Base-by-base conservation (phyloP, 2,797 vertebrate genomes). In the Diplodus puntazzo region DNA sequence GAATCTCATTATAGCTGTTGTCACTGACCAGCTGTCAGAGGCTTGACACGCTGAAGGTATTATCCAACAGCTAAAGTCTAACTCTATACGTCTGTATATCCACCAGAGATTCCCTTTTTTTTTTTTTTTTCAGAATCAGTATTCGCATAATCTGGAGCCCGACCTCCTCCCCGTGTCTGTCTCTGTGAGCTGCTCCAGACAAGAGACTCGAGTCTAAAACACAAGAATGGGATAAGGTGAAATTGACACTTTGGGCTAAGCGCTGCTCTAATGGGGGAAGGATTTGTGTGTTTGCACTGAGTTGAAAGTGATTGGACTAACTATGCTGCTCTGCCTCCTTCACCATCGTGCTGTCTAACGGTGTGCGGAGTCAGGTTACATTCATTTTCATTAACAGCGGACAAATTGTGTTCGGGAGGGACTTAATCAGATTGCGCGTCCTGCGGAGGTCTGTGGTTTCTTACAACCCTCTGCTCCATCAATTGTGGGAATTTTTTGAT, bases 391-490 rank as follows among this genome's bases (percentile, higher is more conserved):
- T 93, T 82, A 92, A 73, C 70, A 55, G 69, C 0, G 1, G 75
- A 90, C 83, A 92, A 92, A 93, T 91, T 75, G 63, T 48, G 75
- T 88, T 89, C 83, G 71, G 77, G 66, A 77, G 34, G 69, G 76
- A 71, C 80, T 82, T 93, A 92, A 94, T 93, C 71, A 55, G 80
- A 91, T 93, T 90, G 66, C 25, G 30, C 84, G 86, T 88, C 82
- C 85, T 77, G 74, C 74, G 77, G 75, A 83, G 77, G 80, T 74
- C 89, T 82, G 87, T 65, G 78, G 59, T 83, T 89, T 82, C 88
- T 84, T 87, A 84, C 69, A 83, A 73, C 81, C 53, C 68, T 53
- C 74, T 81, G 68, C 73, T 81, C 75, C 70, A 82, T 90, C 86
- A 85, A 53, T 75, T 78, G 82, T 67, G 72, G 23, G 82, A 73